Conservation (phyloP, 2,888 invertebrate species). For the Gnatocerus cornutus region DNA sequence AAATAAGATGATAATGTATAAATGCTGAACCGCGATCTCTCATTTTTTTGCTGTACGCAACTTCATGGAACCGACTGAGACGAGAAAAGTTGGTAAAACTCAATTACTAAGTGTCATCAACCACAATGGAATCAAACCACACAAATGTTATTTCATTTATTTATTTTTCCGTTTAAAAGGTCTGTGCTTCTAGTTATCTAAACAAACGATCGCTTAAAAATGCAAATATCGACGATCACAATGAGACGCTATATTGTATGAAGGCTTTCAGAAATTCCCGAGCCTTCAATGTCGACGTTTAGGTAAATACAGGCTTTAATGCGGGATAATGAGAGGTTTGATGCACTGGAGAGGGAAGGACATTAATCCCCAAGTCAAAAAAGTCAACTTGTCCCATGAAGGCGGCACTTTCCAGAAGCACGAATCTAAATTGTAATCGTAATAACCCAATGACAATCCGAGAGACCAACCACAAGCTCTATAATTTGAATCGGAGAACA, state of each 20-base stretch:
- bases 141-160: constrained; percentile 44
- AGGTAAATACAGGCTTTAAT: constrained; percentile 64
- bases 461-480: constrained; percentile 47
- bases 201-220: constrained; percentile 47
- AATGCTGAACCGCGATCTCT: constrained; percentile 45
- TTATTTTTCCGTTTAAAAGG: constrained; percentile 38
- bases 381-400: constrained; percentile 9
- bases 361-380: constrained; percentile 19
- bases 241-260: constrained; percentile 45
- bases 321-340: constrained; percentile 63
- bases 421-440: constrained; percentile 37
- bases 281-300: constrained; percentile 60
- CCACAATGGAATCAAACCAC: constrained; percentile 46
- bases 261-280: constrained; percentile 48
- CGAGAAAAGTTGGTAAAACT: constrained; percentile 50
- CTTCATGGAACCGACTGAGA: constrained; percentile 32
- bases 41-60: constrained; percentile 22
- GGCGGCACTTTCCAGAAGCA: constrained; percentile 25
- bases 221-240: constrained; percentile 48
- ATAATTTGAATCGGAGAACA: constrained; percentile 57
- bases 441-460: constrained; percentile 44
- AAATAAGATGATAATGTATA: constrained; percentile 65
- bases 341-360: constrained; percentile 50
- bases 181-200: constrained; percentile 47
- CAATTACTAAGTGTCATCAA: constrained; percentile 54